phyloP scores from a whole-genome alignment of 2,888 invertebrate species.

The Capitulum mitella region DNA sequence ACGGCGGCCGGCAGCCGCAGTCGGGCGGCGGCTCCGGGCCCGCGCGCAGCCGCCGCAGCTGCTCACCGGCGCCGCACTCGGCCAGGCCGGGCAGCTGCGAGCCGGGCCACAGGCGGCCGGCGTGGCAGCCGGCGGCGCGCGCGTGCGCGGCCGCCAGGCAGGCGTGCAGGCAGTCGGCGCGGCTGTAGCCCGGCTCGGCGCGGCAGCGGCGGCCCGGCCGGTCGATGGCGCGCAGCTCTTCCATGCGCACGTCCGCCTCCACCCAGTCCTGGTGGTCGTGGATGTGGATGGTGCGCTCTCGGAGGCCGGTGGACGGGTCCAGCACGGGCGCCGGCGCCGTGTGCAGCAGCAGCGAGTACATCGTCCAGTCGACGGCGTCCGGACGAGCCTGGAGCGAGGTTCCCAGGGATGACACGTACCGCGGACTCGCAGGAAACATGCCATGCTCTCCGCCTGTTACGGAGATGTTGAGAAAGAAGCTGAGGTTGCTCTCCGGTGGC shows the following conservation, averaged over 20 bases:
- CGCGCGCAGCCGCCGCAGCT: not conserved
- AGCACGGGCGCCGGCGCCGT: conserved; percentile 43
- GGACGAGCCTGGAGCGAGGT: too few relatives aligned
- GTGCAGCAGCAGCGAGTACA: not conserved
- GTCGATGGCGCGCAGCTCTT: not conserved
- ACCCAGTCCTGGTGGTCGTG: not conserved
- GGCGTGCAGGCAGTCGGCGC: not conserved
- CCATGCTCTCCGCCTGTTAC: too few relatives aligned
- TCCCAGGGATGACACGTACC: too few relatives aligned
- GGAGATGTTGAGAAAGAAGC: too few relatives aligned
- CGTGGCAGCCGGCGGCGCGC: not conserved
- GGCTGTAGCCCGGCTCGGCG: not conserved
- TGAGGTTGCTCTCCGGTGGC: too few relatives aligned
- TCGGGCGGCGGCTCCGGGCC: not conserved
- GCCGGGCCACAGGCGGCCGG: not conserved
- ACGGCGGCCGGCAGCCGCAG: not conserved
- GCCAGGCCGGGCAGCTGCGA: not conserved
- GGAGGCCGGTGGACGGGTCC: conserved; percentile 10
- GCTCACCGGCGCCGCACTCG: not conserved
- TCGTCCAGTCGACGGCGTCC: not conserved
- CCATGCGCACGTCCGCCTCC: not conserved
- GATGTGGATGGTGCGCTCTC: not conserved
- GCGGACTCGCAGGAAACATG: too few relatives aligned
- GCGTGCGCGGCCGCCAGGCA: not conserved
- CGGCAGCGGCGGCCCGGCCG: not conserved